These are phyloP conservation scores for Euplagia quadripunctaria DNA, from an alignment of 2,888 invertebrate genomes.

Conservation along the genomic window DNA sequence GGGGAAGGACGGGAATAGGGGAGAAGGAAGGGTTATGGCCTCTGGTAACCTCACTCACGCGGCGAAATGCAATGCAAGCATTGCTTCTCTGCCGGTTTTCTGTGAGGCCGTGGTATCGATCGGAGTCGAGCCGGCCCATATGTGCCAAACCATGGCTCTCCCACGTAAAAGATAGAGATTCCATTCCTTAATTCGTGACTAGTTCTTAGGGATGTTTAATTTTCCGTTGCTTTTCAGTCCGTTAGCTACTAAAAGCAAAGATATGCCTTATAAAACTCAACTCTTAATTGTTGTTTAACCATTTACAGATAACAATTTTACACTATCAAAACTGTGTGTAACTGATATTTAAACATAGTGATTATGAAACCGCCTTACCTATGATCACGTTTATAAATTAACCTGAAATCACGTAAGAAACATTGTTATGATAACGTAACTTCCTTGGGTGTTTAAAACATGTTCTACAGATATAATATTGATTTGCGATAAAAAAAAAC, in stretches of 20 bases:
- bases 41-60: too few relatives aligned
- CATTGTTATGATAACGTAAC: constrained; percentile 13
- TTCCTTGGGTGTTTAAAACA: constrained; percentile 9
- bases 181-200: not conserved
- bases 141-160: too few relatives aligned
- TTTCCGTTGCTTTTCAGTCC: not conserved
- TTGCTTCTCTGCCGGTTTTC: too few relatives aligned
- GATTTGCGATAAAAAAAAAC: too few relatives aligned
- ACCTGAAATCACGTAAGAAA: constrained; percentile 14
- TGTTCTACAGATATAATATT: constrained; percentile 1
- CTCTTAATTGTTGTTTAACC: not conserved
- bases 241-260: not conserved
- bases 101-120: too few relatives aligned
- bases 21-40: too few relatives aligned
- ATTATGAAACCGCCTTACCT: constrained; percentile 2
- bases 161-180: too few relatives aligned
- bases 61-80: too few relatives aligned
- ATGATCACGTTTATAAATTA: constrained; percentile 10
- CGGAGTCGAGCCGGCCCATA: too few relatives aligned
- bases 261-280: not conserved
- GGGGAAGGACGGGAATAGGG: too few relatives aligned
- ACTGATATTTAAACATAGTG: constrained; percentile 2
- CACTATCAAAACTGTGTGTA: constrained; percentile 5
- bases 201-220: too few relatives aligned
- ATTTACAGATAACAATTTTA: not conserved